Evolutionary conservation across 2,888 invertebrate species (phyloP), one percentile per base, ranked within the genome.

Genomic region (Lasioglossum oenotherae): DNA sequence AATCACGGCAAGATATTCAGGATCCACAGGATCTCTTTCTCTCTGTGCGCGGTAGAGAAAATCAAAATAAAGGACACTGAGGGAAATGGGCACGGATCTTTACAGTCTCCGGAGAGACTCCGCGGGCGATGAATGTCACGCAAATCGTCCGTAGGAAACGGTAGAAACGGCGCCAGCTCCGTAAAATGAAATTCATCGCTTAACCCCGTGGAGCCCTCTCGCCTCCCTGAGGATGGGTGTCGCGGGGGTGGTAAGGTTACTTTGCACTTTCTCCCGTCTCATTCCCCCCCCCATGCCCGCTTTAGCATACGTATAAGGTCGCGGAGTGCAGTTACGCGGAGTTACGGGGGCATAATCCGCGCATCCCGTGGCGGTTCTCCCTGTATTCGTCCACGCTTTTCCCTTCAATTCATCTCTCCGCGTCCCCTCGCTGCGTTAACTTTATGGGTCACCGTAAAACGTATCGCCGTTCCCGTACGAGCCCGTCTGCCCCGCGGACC

Each of bases 121-220:
- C 53, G 74, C 71, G 46, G 82, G 78, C 87, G 87, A 80, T 75
- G 87, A 87, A 78, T 80, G 84, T 80, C 82, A 81, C 86, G 87
- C 87, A 88, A 88, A 88, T 88, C 87, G 87, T 84, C 87, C 80
- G 88, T 85, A 83, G 74, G 87, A 87, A 85, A 87, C 85, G 81
- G 86, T 72, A 86, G 84, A 82, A 86, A 80, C 72, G 86, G 87
- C 87, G 88, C 85, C 81, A 72, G 74, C 80, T 78, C 85, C 85
- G 85, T 87, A 87, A 92, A 92, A 92, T 90, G 92, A 91, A 92
- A 92, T 92, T 92, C 91, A 92, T 90, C 92, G 91, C 87, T 92
- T 91, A 90, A 89, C 88, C 88, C 89, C 87, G 84, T 60, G 41
- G 79, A 81, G 78, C 75, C 46, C 71, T 19, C 31, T 73, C 64